Conservation (phyloP, 2,797 vertebrate species). For the Argya squamiceps region DNA sequence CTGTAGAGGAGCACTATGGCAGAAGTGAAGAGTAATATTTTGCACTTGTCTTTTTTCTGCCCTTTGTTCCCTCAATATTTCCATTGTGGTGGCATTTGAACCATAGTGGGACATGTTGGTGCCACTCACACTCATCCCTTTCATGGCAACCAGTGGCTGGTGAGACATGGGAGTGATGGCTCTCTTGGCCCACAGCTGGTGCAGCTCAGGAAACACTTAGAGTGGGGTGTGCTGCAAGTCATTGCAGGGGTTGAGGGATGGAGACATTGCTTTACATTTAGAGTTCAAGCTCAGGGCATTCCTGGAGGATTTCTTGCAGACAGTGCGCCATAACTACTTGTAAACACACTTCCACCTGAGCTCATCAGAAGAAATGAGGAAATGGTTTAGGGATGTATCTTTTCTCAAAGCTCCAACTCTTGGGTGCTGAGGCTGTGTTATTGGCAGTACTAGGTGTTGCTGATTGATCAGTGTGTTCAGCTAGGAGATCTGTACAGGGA, state of each 20-base stretch:
- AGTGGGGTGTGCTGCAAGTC: not conserved
- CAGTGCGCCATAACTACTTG: not conserved
- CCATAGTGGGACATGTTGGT: not conserved
- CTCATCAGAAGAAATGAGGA: not conserved
- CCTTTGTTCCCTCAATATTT: not conserved
- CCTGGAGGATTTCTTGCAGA: not conserved
- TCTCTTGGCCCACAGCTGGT: not conserved
- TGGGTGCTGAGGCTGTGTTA: not conserved
- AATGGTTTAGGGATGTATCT: not conserved
- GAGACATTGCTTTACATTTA: not conserved
- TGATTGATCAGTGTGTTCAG: not conserved
- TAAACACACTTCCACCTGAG: not conserved
- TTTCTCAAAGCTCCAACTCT: not conserved
- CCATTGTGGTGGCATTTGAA: not conserved
- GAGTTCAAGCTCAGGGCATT: not conserved
- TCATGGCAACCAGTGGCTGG: not conserved
- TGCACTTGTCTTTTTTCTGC: not conserved
- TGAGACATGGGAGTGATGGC: not conserved
- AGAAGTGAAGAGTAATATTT: not conserved
- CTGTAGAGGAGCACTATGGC: not conserved
- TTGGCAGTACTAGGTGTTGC: fast-evolving
- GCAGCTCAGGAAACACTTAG: not conserved
- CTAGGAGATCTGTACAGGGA: not conserved
- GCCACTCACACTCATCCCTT: not conserved
- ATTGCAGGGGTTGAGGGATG: not conserved